A percentile compares a stretch with the other conserved stretches of the same genome.
Conservation (phyloP, 2,888 invertebrate genomes). For the Chrysodeixis includens region DNA sequence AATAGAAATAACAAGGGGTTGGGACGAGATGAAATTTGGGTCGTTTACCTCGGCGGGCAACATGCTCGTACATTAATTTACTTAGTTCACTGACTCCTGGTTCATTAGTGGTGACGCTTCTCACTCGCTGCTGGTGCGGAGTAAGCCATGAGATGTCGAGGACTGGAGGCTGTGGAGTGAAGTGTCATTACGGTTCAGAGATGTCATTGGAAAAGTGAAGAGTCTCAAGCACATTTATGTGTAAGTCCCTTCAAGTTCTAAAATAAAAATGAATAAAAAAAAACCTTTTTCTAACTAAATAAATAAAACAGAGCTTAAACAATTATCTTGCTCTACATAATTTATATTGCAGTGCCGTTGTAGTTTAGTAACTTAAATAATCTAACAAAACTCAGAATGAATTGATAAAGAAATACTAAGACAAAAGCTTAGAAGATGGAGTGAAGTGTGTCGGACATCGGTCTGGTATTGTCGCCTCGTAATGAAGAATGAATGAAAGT, state of each 20-base stretch:
- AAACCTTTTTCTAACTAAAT: not conserved
- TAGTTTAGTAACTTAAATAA: not conserved
- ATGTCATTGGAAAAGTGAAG: not conserved
- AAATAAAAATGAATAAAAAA: not conserved
- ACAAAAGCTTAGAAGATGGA: not conserved
- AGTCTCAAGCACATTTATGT: not conserved
- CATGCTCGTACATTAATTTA: slow-evolving; percentile 58
- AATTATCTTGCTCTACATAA: not conserved
- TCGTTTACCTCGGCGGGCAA: slow-evolving; percentile 45
- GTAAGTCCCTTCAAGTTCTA: not conserved
- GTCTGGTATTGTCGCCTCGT: not conserved
- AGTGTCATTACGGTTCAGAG: not conserved
- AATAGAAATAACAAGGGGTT: slow-evolving; percentile 3
- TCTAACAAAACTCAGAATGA: not conserved
- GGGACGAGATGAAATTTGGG: slow-evolving; percentile 39
- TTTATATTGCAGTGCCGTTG: not conserved
- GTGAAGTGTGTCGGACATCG: slow-evolving; percentile 4
- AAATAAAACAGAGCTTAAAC: too few species aligned
- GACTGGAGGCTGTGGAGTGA: not conserved
- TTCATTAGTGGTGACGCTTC: slow-evolving; percentile 58
- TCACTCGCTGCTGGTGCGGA: slow-evolving; percentile 25
- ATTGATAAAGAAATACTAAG: not conserved
- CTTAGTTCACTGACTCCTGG: slow-evolving; percentile 55
- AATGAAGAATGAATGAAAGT: slow-evolving; percentile 2
- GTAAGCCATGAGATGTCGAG: slow-evolving; percentile 25